These are phyloP conservation scores for Nymphalis io DNA, from an alignment of 1,140 invertebrate genomes.

Conservation along the genomic window DNA sequence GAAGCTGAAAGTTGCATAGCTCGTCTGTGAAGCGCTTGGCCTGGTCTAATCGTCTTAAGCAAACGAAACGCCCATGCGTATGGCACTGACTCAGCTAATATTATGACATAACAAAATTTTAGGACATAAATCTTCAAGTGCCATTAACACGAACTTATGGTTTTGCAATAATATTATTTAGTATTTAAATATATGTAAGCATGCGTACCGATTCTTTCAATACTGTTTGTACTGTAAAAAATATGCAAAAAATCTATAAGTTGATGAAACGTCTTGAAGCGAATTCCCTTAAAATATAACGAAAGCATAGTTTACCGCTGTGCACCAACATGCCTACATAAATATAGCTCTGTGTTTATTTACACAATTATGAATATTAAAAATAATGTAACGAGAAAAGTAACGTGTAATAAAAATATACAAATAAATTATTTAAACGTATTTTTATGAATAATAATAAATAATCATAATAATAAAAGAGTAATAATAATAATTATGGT, in stretches of 20 bases:
- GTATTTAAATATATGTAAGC: constrained; percentile 53
- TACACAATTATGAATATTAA: constrained; percentile 60
- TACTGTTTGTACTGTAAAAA: constrained; percentile 73
- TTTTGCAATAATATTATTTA: constrained; percentile 21
- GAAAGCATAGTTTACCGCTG: constrained; percentile 63
- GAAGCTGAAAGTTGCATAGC: constrained; percentile 15
- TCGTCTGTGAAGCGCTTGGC: background rate
- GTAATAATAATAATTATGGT: constrained; percentile 55
- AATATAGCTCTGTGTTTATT: constrained; percentile 61
- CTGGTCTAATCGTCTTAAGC: constrained; percentile 12
- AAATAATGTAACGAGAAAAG: constrained; percentile 74
- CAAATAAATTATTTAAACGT: constrained; percentile 69
- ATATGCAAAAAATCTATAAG: constrained; percentile 60
- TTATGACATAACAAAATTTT: background rate
- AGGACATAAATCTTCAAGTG: constrained; percentile 4
- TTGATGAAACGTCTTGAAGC: constrained; percentile 51
- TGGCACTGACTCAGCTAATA: background rate
- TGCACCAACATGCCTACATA: constrained; percentile 73
- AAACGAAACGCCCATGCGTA: constrained; percentile 21
- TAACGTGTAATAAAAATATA: constrained; percentile 74
- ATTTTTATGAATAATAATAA: constrained; percentile 65
- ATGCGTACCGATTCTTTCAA: constrained; percentile 77
- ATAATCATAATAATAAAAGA: constrained; percentile 51
- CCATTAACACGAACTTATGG: constrained; percentile 24
- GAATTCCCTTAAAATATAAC: constrained; percentile 52